A percentile compares a stretch with the other conserved stretches of the same genome.
These are phyloP conservation scores for Idris sp. DNA, from an alignment of 1,140 invertebrate genomes.

Conservation along the genomic window DNA sequence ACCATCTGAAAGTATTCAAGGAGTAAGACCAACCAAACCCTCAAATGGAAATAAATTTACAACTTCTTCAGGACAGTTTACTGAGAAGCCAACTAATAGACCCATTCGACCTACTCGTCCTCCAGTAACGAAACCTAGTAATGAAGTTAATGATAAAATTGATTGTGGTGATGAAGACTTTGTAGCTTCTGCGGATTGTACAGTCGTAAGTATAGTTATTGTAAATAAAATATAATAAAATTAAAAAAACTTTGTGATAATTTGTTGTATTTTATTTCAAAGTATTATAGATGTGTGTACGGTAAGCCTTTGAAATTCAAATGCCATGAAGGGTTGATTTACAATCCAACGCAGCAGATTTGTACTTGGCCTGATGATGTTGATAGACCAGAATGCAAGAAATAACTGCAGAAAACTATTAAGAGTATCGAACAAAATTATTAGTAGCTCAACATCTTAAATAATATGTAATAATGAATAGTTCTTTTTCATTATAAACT, in stretches of 20 bases:
- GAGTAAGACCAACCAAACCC: conserved; percentile 52
- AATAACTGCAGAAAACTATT: no score
- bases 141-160: conserved; percentile 76
- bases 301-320: conserved; percentile 84
- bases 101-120: conserved; percentile 47
- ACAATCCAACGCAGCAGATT: conserved; percentile 82
- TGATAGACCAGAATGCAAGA: no score
- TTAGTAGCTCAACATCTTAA: no score
- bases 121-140: conserved; percentile 19
- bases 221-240: no score
- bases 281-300: conserved; percentile 90
- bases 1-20: no score
- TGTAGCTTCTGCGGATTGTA: conserved; percentile 83
- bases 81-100: conserved; percentile 46
- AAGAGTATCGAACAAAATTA: no score
- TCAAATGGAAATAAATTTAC: conserved; percentile 49
- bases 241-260: no score
- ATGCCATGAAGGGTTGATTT: conserved; percentile 86
- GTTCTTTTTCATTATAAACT: no score
- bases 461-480: no score
- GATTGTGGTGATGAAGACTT: conserved; percentile 82
- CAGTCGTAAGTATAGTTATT: conserved; percentile 69
- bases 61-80: conserved; percentile 45
- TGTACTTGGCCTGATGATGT: conserved; percentile 89
- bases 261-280: conserved; percentile 65